Base-by-base conservation (phyloP, 2,797 vertebrate species). In the Platalea minor region DNA sequence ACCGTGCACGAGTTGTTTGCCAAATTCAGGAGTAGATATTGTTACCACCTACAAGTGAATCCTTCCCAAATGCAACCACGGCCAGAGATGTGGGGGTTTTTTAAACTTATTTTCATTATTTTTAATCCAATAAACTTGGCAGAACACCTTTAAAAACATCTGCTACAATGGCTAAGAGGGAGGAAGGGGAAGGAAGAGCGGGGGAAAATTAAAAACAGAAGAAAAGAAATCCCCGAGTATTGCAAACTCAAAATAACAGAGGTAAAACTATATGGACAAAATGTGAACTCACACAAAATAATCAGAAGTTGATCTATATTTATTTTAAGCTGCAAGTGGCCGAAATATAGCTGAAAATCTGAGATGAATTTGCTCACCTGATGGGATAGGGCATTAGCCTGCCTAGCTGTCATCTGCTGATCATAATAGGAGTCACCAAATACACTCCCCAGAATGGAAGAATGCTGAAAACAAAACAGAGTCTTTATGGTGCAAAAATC, bases 341-440 rank as follows among this genome's bases (percentile, higher is more conserved):
- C 83, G 46, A 85, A 80, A 93, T n/a, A 70, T 1, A 84, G 93
- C 91, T 85, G 65, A 89, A 70, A 95, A 91, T 81, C 64, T 1
- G 91, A 95, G 96, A 95, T 95, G 96, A 91, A 93, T 95, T 80
- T 83, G 89, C 98, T 98, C 98, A 99, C 99, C 99, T 99, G 99
- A 96, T 99, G 99, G 94, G 99, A 99, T 87, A 99, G 98, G 48
- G 99, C 99, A 61, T 99, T 99, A 89, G 99, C 99, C 98, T 99
- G 99, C 97, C 99, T 98, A 91, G 99, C 98, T 28, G 99, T 98
- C 98, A 99, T 97, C 98, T 99, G 99, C 98, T 99, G 99, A 97
- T 99, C 99, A 93, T 99, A 99, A 98, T 99, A 99, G 18, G 99
- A 99, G 96, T 99, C 99, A 80, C 99, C 99, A 96, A 99, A 99